phyloP scores from a whole-genome alignment of 1,140 invertebrate genomes.

The Nasonia vitripennis region DNA sequence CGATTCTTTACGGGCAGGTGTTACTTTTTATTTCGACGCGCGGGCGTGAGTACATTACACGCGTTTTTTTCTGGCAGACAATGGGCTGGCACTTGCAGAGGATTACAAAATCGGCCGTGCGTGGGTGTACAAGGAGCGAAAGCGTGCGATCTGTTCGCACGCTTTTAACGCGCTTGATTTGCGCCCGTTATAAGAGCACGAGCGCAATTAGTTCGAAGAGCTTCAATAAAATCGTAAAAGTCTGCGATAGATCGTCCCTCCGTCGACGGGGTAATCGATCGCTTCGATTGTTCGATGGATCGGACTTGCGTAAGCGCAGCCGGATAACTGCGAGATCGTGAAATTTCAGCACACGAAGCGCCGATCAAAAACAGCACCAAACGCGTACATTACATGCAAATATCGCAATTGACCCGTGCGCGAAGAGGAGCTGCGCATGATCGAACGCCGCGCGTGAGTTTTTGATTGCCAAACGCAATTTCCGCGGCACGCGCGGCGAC shows the following conservation, averaged over 20 bases:
- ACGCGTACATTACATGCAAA: neutral
- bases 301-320: no score
- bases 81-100: neutral
- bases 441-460: conserved; percentile 22
- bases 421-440: neutral
- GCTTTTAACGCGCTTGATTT: no score
- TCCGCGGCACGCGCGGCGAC: conserved; percentile 48
- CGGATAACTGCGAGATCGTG: no score
- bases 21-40: conserved; percentile 20
- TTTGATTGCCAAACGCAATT: conserved; percentile 68
- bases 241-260: no score
- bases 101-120: neutral
- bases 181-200: neutral
- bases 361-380: neutral
- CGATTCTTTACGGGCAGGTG: neutral
- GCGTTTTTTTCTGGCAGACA: neutral
- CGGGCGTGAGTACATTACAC: no score
- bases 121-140: neutral
- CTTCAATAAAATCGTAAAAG: neutral
- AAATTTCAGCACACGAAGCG: neutral
- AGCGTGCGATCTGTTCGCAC: neutral
- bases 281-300: no score
- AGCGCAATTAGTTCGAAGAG: neutral
- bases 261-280: no score
- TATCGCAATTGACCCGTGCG: neutral